Conservation (phyloP, 2,797 vertebrate genomes). For the Oophaga sylvatica region DNA sequence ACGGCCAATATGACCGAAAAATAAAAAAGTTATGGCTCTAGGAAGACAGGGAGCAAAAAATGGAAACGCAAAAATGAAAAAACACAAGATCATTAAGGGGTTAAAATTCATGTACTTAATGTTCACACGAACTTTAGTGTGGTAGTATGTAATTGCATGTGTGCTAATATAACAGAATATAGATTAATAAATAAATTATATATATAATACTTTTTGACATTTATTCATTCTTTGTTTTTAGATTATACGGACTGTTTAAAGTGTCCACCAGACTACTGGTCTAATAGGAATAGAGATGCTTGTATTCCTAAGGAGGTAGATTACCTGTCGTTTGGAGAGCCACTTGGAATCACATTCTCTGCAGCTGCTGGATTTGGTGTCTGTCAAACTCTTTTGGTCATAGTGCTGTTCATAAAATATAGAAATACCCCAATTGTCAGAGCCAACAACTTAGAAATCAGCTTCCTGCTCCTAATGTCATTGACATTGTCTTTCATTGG, state of each 20-base stretch:
- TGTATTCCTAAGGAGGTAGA: conserved; percentile 83
- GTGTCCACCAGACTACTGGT: conserved; percentile 81
- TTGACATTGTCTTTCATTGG: conserved; percentile 44
- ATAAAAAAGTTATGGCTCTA: too few species aligned
- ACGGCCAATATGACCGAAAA: too few species aligned
- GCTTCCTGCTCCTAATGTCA: conserved; percentile 70
- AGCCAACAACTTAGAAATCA: conserved; percentile 77
- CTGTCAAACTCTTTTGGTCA: conserved; percentile 73
- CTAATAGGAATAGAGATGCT: conserved; percentile 75
- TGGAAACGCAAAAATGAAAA: too few species aligned
- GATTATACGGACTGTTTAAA: conserved; percentile 69
- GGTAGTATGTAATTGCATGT: too few species aligned
- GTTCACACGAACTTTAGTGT: too few species aligned
- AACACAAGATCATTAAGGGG: too few species aligned
- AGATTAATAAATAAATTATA: neutral
- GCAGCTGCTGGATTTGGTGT: conserved; percentile 78
- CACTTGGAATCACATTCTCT: conserved; percentile 82
- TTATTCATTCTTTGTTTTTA: conserved; percentile 7
- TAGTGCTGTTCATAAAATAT: conserved; percentile 73
- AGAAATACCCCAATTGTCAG: conserved; percentile 78
- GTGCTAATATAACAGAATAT: too few species aligned
- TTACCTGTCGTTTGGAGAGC: conserved; percentile 82
- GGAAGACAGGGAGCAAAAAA: too few species aligned
- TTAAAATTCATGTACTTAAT: too few species aligned
- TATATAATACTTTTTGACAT: neutral